Conservation (phyloP, 2,113 vertebrate species). For the Phalacrocorax aristotelis region DNA sequence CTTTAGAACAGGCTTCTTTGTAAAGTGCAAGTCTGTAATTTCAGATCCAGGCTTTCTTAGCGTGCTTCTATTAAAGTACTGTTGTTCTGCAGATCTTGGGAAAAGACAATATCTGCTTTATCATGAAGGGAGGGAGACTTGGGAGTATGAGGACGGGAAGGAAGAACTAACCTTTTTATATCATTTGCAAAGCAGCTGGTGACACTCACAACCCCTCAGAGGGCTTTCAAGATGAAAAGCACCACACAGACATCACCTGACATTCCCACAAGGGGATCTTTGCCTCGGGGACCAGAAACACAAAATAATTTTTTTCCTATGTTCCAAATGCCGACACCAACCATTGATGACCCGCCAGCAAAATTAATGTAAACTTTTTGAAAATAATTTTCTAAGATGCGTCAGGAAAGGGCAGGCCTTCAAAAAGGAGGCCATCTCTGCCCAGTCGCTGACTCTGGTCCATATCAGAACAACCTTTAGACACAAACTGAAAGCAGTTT, state of each 20-base stretch:
- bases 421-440: neutral
- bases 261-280: neutral
- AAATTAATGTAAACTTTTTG: neutral
- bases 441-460: neutral
- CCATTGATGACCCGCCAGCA: neutral
- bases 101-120: neutral
- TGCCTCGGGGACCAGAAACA: neutral
- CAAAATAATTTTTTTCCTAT: neutral
- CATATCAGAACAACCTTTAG: neutral
- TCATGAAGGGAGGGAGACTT: neutral
- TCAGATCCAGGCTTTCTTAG: conserved; percentile 2
- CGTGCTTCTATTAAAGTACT: neutral
- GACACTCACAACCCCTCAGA: neutral
- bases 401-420: neutral
- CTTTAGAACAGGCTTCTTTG: neutral
- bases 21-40: neutral
- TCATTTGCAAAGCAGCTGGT: neutral
- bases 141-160: neutral
- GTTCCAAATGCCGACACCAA: neutral
- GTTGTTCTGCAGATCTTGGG: neutral
- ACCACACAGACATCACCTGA: neutral
- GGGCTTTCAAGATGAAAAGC: neutral
- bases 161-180: neutral
- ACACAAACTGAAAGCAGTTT: neutral
- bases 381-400: neutral